These are phyloP conservation scores for Germaria angustata DNA, from an alignment of 2,888 invertebrate genomes.

Conservation along the genomic window DNA sequence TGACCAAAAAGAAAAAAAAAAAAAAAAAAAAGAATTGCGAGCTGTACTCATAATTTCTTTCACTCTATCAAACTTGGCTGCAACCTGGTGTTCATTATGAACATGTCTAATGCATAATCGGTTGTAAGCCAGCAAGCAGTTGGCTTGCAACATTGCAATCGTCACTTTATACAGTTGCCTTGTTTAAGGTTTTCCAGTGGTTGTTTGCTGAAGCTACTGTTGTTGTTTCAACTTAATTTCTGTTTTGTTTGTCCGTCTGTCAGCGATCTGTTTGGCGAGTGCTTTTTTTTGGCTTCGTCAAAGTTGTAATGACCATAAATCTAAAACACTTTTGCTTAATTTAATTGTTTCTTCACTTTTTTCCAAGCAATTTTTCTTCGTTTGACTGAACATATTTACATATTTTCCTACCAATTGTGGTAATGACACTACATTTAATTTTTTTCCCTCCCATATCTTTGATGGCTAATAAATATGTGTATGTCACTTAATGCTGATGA, in stretches of 20 bases:
- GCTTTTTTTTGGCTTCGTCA: neutral
- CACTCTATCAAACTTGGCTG: constrained; percentile 52
- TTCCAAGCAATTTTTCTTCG: neutral
- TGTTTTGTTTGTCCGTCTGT: neutral
- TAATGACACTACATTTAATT: constrained; percentile 52
- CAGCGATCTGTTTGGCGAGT: neutral
- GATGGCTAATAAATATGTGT: neutral
- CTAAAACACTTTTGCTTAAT: constrained; percentile 58
- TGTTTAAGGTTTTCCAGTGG: neutral
- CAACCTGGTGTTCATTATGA: neutral
- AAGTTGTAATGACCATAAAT: constrained; percentile 53
- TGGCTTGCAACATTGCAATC: constrained; percentile 20
- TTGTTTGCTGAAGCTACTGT: constrained; percentile 52
- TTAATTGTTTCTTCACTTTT: constrained; percentile 35
- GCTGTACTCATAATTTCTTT: constrained; percentile 41
- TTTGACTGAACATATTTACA: constrained; percentile 39
- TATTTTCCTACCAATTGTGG: constrained; percentile 52
- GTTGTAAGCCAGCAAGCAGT: constrained; percentile 17
- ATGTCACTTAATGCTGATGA: neutral
- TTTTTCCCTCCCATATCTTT: neutral
- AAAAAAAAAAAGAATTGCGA: constrained; percentile 7
- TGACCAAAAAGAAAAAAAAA: constrained; percentile 10
- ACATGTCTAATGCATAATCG: constrained; percentile 39
- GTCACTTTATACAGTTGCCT: neutral
- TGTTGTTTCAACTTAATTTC: constrained; percentile 44